Base-by-base conservation (phyloP, 2,797 vertebrate species). In the Cirrhinus molitorella region DNA sequence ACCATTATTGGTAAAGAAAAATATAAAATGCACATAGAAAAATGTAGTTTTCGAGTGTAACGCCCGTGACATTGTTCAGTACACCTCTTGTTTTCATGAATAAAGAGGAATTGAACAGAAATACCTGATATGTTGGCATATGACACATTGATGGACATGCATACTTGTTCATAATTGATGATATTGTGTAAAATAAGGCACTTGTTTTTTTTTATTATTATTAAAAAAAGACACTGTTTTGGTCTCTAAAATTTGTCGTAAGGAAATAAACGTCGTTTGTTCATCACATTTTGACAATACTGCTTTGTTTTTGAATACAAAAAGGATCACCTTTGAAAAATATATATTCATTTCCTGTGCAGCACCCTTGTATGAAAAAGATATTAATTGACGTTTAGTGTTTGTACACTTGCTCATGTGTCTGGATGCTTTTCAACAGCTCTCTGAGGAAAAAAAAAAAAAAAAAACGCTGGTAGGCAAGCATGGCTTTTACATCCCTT, bases 361-460 rank as follows among this genome's bases (percentile, higher is more conserved):
- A 96, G 96, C 95, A 97, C 96, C 95, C 95, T 96, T 94, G 93
- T 95, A 96, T 96, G 95, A 95, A 95, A 96, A 96, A 96, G 95
- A 94, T 96, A 94, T 95, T 92, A 95, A 95, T 94, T 94, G 95
- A 93, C 94, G 94, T 95, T 96, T 92, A 93, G 71, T 84, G 76
- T 93, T 95, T 95, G 94, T 83, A 87, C 70, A 87, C 65, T 90
- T 87, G 65, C 85, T 84, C 70, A 53, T 34, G 40, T 88, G 93
- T 94, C 95, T 95, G 95, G 94, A 95, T 93, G 94, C 94, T 94
- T 94, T 95, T 94, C 94, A 95, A 94, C 95, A 94, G 94, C 94
- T 96, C 93, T 94, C 94, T 94, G 95, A 94, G 95, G 94, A 93
- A 95, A n/a, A n/a, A n/a, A n/a, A n/a, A n/a, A n/a, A n/a, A n/a